Conservation (phyloP, 2,888 invertebrate genomes). For the Drosophila longiperda region DNA sequence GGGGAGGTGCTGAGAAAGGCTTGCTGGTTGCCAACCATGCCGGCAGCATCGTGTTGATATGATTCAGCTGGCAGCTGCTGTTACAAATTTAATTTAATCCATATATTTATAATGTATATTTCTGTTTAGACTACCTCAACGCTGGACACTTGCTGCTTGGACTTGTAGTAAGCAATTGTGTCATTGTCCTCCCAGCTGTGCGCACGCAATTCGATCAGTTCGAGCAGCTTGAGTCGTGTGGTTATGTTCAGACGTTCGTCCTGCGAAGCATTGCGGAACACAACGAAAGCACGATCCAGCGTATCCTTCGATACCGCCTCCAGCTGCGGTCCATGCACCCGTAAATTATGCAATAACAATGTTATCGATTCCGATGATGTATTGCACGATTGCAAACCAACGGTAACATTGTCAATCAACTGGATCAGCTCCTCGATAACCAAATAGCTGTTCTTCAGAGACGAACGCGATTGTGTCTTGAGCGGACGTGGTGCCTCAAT, state of each 20-base stretch:
- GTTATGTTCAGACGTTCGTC: slow-evolving; percentile 94
- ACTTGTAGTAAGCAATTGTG: slow-evolving; percentile 93
- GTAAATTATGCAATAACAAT: slow-evolving; percentile 92
- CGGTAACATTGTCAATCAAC: slow-evolving; percentile 92
- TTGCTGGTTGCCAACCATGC: slow-evolving; percentile 62
- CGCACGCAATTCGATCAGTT: slow-evolving; percentile 96
- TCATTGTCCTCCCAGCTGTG: slow-evolving; percentile 95
- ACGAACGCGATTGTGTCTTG: slow-evolving; percentile 87
- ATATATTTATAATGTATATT: neutral
- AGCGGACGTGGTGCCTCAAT: slow-evolving; percentile 91
- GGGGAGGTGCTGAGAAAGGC: slow-evolving; percentile 86
- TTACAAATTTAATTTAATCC: neutral
- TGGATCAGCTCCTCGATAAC: slow-evolving; percentile 93
- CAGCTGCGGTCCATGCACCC: slow-evolving; percentile 92
- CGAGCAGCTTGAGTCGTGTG: slow-evolving; percentile 94
- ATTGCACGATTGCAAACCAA: slow-evolving; percentile 89
- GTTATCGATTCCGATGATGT: slow-evolving; percentile 91
- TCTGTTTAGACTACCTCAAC: slow-evolving; percentile 84
- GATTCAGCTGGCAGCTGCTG: slow-evolving; percentile 70
- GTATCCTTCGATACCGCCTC: slow-evolving; percentile 94
- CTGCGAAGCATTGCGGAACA: slow-evolving; percentile 95
- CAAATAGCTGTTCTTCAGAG: slow-evolving; percentile 83
- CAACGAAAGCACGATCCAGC: slow-evolving; percentile 92
- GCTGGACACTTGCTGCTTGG: slow-evolving; percentile 87
- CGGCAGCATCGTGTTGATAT: slow-evolving; percentile 70